These are phyloP conservation scores for Enhydra lutris DNA, from an alignment of 2,113 vertebrate species.

Conservation along the genomic window DNA sequence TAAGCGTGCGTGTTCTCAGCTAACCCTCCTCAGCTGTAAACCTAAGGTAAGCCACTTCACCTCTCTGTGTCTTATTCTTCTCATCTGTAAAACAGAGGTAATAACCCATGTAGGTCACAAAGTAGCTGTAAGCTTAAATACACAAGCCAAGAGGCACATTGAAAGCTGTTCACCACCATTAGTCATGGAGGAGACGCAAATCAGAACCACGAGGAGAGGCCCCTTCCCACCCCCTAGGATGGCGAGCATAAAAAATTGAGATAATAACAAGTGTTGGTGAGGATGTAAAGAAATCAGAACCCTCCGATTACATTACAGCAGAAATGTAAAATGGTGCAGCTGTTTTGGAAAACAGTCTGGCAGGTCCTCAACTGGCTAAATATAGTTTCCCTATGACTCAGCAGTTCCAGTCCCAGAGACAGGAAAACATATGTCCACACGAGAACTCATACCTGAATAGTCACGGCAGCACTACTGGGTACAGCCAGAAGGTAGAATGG, in stretches of 20 bases:
- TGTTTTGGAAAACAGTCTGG: not conserved
- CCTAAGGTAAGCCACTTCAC: not conserved
- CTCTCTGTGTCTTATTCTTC: not conserved
- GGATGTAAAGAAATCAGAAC: not conserved
- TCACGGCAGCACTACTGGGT: not conserved
- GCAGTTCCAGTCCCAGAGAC: not conserved
- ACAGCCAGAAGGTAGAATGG: not conserved
- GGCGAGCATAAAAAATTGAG: not conserved
- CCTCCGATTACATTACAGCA: not conserved
- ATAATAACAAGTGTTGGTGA: not conserved
- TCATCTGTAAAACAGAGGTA: not conserved
- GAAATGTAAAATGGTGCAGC: not conserved
- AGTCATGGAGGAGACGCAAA: not conserved
- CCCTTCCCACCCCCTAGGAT: too few species aligned
- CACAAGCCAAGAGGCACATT: rapidly evolving
- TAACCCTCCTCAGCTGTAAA: not conserved
- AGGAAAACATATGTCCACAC: not conserved
- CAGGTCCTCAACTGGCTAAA: not conserved
- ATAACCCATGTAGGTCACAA: not conserved
- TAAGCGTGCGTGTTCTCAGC: not conserved
- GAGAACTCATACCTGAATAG: not conserved
- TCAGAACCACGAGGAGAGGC: not conserved
- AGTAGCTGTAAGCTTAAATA: not conserved
- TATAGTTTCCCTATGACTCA: not conserved
- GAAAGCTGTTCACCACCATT: not conserved